These are phyloP conservation scores for Drosophila percnosoma DNA, from an alignment of 2,888 invertebrate genomes.

Conservation along the genomic window DNA sequence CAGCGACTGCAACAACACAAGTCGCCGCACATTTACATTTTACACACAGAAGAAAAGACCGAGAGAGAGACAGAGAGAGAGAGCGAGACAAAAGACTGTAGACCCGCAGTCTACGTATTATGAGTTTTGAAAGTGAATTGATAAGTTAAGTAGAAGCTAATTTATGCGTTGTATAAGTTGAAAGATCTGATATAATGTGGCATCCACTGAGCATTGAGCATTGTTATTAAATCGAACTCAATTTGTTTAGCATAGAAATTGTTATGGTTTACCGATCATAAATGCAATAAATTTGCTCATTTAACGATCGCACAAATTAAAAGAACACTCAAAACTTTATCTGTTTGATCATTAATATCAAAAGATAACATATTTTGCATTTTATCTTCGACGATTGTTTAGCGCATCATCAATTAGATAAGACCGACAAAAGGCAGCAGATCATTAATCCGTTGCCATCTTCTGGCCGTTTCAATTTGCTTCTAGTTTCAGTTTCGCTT, in stretches of 20 bases:
- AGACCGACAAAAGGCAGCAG: not conserved
- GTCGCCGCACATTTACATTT: conserved; percentile 47
- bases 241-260: not conserved
- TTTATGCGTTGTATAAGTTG: conserved; percentile 14
- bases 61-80: conserved; percentile 3
- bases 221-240: not conserved
- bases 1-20: conserved; percentile 19
- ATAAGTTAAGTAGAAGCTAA: conserved; percentile 29
- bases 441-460: conserved; percentile 2
- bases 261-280: not conserved
- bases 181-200: conserved; percentile 13
- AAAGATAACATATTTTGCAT: not conserved
- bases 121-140: conserved; percentile 55
- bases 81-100: conserved; percentile 1
- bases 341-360: conserved; percentile 3
- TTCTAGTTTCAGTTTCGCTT: conserved; percentile 57
- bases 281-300: not conserved
- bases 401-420: conserved; percentile 1
- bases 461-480: conserved; percentile 4
- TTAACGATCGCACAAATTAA: conserved; percentile 1
- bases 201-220: not conserved
- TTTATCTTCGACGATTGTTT: not conserved
- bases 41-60: conserved; percentile 2
- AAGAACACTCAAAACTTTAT: not conserved
- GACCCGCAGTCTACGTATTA: conserved; percentile 24